A percentile compares a stretch with the other conserved stretches of the same genome.
phyloP scores from a whole-genome alignment of 2,888 invertebrate genomes.

The Cenopis cana region DNA sequence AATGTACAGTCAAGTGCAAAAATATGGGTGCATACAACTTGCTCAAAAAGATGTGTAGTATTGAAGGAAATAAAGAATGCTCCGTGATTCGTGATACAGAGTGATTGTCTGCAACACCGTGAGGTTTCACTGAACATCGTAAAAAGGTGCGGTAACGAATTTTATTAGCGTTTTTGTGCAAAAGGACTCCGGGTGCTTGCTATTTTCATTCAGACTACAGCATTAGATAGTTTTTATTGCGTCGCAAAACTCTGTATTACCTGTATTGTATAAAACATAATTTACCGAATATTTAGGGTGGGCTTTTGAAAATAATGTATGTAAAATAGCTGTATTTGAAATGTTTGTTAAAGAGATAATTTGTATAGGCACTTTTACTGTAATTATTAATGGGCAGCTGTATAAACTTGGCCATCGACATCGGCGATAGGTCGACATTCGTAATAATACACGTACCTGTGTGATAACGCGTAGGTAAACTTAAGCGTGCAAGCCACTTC shows the following conservation, averaged over 20 bases:
- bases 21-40: too few relatives aligned
- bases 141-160: slow-evolving; percentile 27
- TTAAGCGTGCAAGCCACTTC: too few relatives aligned
- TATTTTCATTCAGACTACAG: slow-evolving; percentile 35
- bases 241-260: slow-evolving; percentile 35
- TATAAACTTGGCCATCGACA: slow-evolving; percentile 8
- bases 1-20: too few relatives aligned
- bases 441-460: not conserved
- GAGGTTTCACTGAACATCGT: slow-evolving; percentile 13
- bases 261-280: slow-evolving; percentile 36
- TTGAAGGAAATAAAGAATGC: slow-evolving; percentile 3
- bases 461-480: not conserved
- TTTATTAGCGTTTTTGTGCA: slow-evolving; percentile 28
- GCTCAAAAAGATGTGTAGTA: not conserved
- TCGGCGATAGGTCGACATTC: not conserved
- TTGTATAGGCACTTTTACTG: not conserved
- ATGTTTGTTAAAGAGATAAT: slow-evolving; percentile 12
- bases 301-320: slow-evolving; percentile 9
- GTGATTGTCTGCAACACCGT: slow-evolving; percentile 5
- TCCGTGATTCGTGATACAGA: slow-evolving; percentile 3
- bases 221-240: slow-evolving; percentile 38
- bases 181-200: slow-evolving; percentile 12
- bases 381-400: slow-evolving; percentile 19
- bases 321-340: slow-evolving; percentile 22
- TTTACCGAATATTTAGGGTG: slow-evolving; percentile 16